Conservation (phyloP, 2,797 vertebrate genomes). For the Propithecus perrieri region DNA sequence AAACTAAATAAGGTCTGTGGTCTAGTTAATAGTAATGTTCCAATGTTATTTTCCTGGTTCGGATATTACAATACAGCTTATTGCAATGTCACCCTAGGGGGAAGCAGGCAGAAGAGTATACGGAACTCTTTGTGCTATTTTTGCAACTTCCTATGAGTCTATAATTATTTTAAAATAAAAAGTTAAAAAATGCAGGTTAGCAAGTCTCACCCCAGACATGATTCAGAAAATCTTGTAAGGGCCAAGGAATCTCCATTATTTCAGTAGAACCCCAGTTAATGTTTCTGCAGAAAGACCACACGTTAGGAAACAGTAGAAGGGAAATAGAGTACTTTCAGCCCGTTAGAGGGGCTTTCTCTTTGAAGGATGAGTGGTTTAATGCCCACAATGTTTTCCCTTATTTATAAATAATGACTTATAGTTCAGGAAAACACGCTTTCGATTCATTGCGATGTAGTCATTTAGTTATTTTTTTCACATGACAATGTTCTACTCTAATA, state of each 20-base stretch:
- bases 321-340: not conserved
- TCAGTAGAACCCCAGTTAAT: not conserved
- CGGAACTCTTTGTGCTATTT: not conserved
- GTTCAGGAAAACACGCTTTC: not conserved
- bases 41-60: not conserved
- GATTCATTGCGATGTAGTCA: not conserved
- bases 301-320: not conserved
- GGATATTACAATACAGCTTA: not conserved
- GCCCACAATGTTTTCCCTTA: not conserved
- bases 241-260: not conserved
- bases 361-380: not conserved
- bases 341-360: not conserved
- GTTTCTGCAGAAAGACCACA: not conserved
- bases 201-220: not conserved
- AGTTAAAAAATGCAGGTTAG: not conserved
- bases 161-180: not conserved
- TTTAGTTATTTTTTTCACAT: not conserved
- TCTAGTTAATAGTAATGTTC: not conserved
- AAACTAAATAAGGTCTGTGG: not conserved
- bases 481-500: not conserved
- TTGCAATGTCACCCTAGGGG: not conserved
- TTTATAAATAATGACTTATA: not conserved
- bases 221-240: not conserved
- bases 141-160: not conserved
- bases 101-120: not conserved